Conservation (phyloP, 2,113 vertebrate species). For the Phalacrocorax carbo region DNA sequence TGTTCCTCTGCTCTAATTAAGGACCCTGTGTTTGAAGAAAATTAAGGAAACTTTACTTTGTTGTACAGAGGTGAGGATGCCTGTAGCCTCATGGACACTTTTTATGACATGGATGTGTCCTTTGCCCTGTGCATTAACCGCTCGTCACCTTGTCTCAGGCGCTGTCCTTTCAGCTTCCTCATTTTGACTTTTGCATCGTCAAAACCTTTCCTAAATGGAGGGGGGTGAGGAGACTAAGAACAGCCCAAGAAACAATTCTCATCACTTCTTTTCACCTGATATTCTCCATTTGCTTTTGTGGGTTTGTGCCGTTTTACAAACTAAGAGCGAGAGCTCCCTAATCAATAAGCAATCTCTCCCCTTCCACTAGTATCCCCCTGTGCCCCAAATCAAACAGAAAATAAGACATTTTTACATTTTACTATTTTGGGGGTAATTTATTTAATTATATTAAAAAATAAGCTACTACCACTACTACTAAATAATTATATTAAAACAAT, state of each 20-base stretch:
- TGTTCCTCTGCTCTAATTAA: not conserved
- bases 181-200: not conserved
- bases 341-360: not conserved
- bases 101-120: not conserved
- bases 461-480: too few relatives aligned
- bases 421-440: not conserved
- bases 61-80: not conserved
- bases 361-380: too few relatives aligned
- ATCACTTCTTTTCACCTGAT: not conserved
- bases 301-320: not conserved
- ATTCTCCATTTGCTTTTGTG: not conserved
- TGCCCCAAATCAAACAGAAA: not conserved
- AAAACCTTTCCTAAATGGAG: not conserved
- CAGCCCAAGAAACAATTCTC: not conserved
- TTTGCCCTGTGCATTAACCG: not conserved
- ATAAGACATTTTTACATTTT: not conserved
- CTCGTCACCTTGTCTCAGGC: not conserved
- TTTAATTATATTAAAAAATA: not conserved
- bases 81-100: not conserved
- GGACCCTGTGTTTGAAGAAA: not conserved
- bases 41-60: not conserved
- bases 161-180: not conserved
- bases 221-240: rapidly evolving
- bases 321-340: not conserved
- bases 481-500: not conserved